These are phyloP conservation scores for Megalops cyprinoides DNA, from an alignment of 2,797 vertebrate species.

Conservation along the genomic window DNA sequence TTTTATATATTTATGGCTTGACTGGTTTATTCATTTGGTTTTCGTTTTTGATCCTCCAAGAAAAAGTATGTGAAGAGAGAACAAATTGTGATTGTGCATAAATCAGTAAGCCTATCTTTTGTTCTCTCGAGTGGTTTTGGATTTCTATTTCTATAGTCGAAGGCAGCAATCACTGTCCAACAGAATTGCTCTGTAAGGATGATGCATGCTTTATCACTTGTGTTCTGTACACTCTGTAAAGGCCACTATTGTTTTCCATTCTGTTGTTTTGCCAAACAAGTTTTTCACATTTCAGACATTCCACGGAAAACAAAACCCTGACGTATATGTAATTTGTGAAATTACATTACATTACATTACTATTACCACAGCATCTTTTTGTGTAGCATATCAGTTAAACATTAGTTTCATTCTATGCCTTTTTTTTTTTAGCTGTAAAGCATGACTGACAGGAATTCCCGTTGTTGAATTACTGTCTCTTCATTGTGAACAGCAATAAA, in stretches of 20 bases:
- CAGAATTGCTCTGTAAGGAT: conserved; percentile 60
- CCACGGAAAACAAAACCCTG: neutral
- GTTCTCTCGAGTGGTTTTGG: conserved; percentile 24
- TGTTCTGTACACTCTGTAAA: conserved; percentile 30
- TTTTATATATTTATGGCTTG: conserved; percentile 27
- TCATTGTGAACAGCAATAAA: neutral
- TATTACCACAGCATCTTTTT: neutral
- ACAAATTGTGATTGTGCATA: conserved; percentile 18
- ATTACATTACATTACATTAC: no score
- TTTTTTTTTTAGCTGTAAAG: conserved; percentile 1
- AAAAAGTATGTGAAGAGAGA: conserved; percentile 26
- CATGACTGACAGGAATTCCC: conserved; percentile 17
- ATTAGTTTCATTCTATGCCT: neutral
- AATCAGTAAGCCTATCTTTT: conserved; percentile 1
- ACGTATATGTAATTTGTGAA: neutral
- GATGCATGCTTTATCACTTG: conserved; percentile 70
- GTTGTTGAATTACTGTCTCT: neutral
- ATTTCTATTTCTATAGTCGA: conserved; percentile 22
- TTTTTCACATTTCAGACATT: neutral
- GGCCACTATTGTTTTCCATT: conserved; percentile 52
- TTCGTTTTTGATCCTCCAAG: conserved; percentile 1
- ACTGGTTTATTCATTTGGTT: conserved; percentile 21
- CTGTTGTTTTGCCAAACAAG: conserved; percentile 55
- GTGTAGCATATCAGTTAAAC: neutral
- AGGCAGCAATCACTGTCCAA: conserved; percentile 40